phyloP scores from a whole-genome alignment of 2,797 vertebrate genomes.

The Cyprinella venusta region DNA sequence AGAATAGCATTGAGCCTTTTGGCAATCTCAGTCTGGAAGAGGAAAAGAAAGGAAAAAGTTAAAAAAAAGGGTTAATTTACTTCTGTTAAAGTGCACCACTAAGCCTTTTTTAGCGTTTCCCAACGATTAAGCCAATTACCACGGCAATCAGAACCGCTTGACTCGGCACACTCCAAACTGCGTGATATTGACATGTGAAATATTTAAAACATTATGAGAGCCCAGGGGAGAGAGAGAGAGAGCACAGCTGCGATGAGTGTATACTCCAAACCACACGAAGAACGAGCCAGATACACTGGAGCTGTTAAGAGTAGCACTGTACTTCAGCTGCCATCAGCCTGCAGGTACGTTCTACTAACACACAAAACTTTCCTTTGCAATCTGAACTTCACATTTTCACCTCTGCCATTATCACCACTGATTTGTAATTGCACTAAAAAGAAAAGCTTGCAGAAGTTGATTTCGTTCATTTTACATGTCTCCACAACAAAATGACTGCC shows the following conservation, averaged over 20 bases:
- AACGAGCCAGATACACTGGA: slow-evolving; percentile 72
- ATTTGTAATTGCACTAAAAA: slow-evolving; percentile 17
- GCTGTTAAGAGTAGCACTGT: slow-evolving; percentile 76
- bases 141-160: slow-evolving; percentile 82
- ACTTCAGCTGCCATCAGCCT: slow-evolving; percentile 48
- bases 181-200: slow-evolving; percentile 86
- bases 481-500: slow-evolving; percentile 43
- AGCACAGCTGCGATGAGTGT: slow-evolving; percentile 82
- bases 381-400: slow-evolving; percentile 42
- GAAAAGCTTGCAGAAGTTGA: slow-evolving; percentile 47
- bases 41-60: slow-evolving; percentile 59
- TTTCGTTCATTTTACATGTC: slow-evolving; percentile 52
- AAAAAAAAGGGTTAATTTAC: slow-evolving; percentile 64
- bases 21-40: slow-evolving; percentile 97
- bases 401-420: slow-evolving; percentile 8
- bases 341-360: slow-evolving; percentile 56
- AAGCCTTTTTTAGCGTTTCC: slow-evolving; percentile 75
- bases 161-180: slow-evolving; percentile 84
- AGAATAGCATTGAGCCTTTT: slow-evolving; percentile 99
- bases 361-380: slow-evolving; percentile 44
- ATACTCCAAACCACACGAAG: slow-evolving; percentile 81
- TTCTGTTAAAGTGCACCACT: slow-evolving; percentile 51
- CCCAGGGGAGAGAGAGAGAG: slow-evolving; percentile 74
- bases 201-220: slow-evolving; percentile 85
- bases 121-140: slow-evolving; percentile 83